Evolutionary conservation across 1,140 invertebrate species (phyloP).

Genomic region (Drosophila takahashii): DNA sequence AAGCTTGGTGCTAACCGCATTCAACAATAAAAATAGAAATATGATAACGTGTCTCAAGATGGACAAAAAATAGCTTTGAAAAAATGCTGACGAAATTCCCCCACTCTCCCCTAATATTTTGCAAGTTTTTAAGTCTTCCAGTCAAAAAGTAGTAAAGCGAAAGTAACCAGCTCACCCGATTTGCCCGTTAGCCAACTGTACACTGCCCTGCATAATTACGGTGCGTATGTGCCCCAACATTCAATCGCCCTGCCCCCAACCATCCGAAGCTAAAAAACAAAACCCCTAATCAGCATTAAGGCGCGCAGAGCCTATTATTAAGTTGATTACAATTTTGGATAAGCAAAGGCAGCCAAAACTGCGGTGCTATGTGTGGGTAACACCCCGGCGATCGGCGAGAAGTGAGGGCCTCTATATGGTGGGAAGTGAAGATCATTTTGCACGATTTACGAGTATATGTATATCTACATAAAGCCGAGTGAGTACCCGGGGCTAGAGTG

Average conservation of each 20-base stretch:
- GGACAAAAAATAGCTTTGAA: too few relatives aligned
- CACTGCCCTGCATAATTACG: constrained; percentile 50
- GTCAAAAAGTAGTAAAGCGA: constrained; percentile 13
- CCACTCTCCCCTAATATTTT: too few relatives aligned
- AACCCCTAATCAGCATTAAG: constrained; percentile 72
- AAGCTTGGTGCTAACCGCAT: too few relatives aligned
- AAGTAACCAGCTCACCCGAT: constrained; percentile 24
- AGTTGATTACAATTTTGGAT: constrained; percentile 74
- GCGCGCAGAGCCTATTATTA: constrained; percentile 64
- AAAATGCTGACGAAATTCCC: too few relatives aligned
- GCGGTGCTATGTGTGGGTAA: constrained; percentile 56
- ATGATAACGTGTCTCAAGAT: too few relatives aligned
- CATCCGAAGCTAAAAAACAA: constrained; percentile 24
- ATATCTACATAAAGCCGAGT: background rate
- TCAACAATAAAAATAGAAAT: too few relatives aligned
- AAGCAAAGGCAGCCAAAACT: constrained; percentile 48
- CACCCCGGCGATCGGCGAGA: constrained; percentile 39
- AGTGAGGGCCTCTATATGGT: constrained; percentile 1
- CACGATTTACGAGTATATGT: constrained; percentile 44
- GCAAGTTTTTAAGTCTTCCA: background rate
- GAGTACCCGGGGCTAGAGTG: constrained; percentile 35
- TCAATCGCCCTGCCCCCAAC: constrained; percentile 21
- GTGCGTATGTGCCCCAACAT: constrained; percentile 56
- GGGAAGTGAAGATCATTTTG: constrained; percentile 47
- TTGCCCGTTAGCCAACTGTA: constrained; percentile 43